Percentiles rank a stretch among this genome's conserved stretches.
Evolutionary conservation across 2,113 vertebrate species (phyloP).

Genomic region (Pseudois nayaur): DNA sequence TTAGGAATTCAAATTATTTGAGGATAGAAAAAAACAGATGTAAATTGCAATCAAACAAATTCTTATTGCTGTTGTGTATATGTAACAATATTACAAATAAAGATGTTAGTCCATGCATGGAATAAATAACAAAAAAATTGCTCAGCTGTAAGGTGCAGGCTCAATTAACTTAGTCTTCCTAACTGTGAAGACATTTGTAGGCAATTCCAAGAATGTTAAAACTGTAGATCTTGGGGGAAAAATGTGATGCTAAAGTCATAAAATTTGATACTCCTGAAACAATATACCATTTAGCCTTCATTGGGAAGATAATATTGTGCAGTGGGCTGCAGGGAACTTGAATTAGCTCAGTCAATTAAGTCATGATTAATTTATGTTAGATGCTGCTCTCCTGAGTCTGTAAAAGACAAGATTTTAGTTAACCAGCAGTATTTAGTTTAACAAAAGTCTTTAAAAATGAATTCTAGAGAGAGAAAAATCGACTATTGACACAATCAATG

Average conservation of each 20-base stretch:
- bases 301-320: conserved; percentile 78
- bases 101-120: background rate
- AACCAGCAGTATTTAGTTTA: conserved; percentile 79
- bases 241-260: conserved; percentile 24
- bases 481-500: conserved; percentile 72
- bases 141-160: conserved; percentile 1
- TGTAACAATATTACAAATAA: conserved; percentile 53
- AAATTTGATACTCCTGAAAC: conserved; percentile 54
- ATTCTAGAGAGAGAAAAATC: conserved; percentile 52
- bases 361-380: conserved; percentile 86
- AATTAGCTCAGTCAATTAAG: conserved; percentile 87
- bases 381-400: conserved; percentile 76
- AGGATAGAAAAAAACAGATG: conserved; percentile 32
- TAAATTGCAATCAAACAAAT: conserved; percentile 54
- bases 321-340: conserved; percentile 76
- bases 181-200: conserved; percentile 32
- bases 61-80: background rate
- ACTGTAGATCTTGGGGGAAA: conserved; percentile 53
- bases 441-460: conserved; percentile 81
- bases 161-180: conserved; percentile 20
- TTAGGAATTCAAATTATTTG: conserved; percentile 31
- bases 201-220: conserved; percentile 72
- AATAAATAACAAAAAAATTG: conserved; percentile 30
- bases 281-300: conserved; percentile 75
- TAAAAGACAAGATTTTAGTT: conserved; percentile 81